phyloP scores from a whole-genome alignment of 2,797 vertebrate genomes.

The Myotis findleyi region DNA sequence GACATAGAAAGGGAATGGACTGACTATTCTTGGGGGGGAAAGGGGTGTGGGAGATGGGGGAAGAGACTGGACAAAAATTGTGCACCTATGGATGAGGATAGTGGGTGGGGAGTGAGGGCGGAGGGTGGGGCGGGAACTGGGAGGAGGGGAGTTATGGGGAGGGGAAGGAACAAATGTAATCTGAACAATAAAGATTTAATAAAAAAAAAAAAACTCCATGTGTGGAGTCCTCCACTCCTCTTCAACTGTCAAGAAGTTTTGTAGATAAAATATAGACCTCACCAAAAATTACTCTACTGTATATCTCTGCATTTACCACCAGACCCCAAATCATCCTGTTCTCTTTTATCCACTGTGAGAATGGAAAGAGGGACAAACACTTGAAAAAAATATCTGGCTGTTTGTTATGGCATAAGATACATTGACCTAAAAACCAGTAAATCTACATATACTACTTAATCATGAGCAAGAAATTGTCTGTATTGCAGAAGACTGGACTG shows the following conservation, averaged over 20 bases:
- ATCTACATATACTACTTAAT: neutral
- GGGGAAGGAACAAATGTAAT: too few species aligned
- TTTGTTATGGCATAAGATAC: neutral
- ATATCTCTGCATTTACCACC: neutral
- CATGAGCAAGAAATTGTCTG: neutral
- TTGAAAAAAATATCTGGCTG: neutral
- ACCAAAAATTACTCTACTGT: neutral
- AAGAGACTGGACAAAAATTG: too few species aligned
- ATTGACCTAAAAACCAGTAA: neutral
- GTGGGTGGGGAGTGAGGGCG: too few species aligned
- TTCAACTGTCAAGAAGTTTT: neutral
- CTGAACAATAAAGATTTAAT: too few species aligned
- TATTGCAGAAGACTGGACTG: neutral
- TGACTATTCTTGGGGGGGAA: too few species aligned
- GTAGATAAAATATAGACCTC: neutral
- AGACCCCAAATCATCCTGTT: neutral
- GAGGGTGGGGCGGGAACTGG: too few species aligned
- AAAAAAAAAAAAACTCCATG: neutral
- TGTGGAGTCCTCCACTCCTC: too few species aligned
- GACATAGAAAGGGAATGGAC: too few species aligned
- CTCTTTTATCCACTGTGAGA: neutral
- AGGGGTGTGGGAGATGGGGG: too few species aligned
- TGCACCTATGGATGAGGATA: too few species aligned
- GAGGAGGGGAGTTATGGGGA: too few species aligned
- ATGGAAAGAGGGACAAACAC: neutral